Base-by-base conservation (phyloP, 2,888 invertebrate genomes). In the Bellardia bayeri region DNA sequence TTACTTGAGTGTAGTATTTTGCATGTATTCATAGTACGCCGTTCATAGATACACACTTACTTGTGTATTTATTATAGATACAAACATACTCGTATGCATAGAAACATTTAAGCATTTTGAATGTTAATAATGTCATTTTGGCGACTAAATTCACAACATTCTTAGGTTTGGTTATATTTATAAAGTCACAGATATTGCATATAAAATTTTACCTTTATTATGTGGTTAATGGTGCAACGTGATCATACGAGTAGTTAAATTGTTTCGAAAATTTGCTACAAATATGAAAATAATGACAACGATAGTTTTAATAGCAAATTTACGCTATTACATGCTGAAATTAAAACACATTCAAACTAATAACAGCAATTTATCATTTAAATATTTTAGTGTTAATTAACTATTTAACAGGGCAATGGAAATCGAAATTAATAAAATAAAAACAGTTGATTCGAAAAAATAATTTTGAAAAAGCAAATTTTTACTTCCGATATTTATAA, bases 121-220 rank as follows among this genome's bases (percentile, higher is more conserved):
- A 51, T 51, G 56, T 71, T 83, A 82, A 86, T 83, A 82, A 83
- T 80, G 75, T 75, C 75, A 78, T 83, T 80, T 56, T 37, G 40
- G 11, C 23, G 74, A 69, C 61, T 33, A 61, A 86, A 78, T 86
- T 74, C 78, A 82, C 68, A 82, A 82, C 49, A 74, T 71, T 79
- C 40, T 82, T 82, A 51, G 37, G 42, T 9, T 78, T 74, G 42
- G 13, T 78, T 74, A 33, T 13, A 71, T 83, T 71, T 54, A 83
- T 78, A 64, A 49, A 71, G 64, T 64, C 64, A 56, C 56, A 63
- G 64, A 63, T 56, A 78, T 42, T 71, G 45, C 63, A 63, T 40
- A 76, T 83, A 76, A 83, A 83, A 83, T 78, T 78, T 83, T 83
- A 78, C 78, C 71, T 78, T 83, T 83, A 83, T 83, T 71, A 71